Evolutionary conservation across 2,113 vertebrate genomes (phyloP), one percentile per base, ranked within the genome.

Genomic region (Cebidichthys violaceus): DNA sequence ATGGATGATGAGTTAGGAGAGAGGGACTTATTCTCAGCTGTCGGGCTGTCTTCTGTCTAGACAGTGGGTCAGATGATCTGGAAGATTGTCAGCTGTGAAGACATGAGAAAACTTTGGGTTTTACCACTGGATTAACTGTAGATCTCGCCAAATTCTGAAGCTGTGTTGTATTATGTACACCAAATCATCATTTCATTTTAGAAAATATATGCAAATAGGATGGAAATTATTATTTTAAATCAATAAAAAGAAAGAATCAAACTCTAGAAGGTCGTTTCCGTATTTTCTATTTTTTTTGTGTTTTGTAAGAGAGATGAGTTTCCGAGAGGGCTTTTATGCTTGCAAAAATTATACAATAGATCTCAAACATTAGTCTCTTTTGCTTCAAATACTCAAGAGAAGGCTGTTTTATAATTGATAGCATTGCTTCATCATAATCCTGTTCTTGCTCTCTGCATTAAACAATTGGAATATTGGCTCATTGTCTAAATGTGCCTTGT

Each of bases 11-110:
- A 50, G 37, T 83, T 89, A 41, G 66, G 66, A 81, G 73, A 77
- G 65, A 65, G 24, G 39, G 74, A 82, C 78, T 77, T 89, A 85
- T 85, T 89, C 70, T 87, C 59, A 71, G 79, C 72, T 43, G 24
- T 83, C 68, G 45, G 55, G 64, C 77, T 85, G 81, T 80, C 86
- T 92, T 31, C 69, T 65, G 79, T 89, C 77, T 87, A 90, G 74
- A 90, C 86, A 76, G 70, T 27, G 62, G 74, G 85, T 89, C 89
- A 82, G 81, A 82, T 82, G 75, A 89, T 80, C 86, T 83, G 72
- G 35, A 59, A 86, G 82, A 87, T 83, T 84, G 39, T 88, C 81
- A 75, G 70, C 75, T 86, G 70, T 55, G 74, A 61, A 89, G 68
- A 75, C 75, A 24, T 69, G 41, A 75, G 39, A 79, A 83, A 86